Conservation (phyloP, 2,797 vertebrate species). For the Salmo trutta region DNA sequence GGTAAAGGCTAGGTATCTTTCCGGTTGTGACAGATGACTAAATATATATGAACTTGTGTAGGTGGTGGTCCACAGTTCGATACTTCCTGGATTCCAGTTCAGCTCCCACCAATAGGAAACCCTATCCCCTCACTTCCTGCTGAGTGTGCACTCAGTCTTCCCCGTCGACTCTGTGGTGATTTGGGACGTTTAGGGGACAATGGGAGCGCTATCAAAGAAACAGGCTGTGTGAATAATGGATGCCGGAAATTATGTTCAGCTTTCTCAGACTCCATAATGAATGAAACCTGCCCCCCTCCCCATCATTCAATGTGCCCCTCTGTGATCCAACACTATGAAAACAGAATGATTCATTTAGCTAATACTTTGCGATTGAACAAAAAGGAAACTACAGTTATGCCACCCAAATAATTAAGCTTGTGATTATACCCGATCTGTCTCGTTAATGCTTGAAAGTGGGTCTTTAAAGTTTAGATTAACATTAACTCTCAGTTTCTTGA, state of each 20-base stretch:
- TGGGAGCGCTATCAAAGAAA: constrained; percentile 66
- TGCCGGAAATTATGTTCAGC: constrained; percentile 65
- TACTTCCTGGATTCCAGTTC: neutral
- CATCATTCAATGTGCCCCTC: constrained; percentile 51
- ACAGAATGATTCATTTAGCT: constrained; percentile 41
- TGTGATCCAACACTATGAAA: constrained; percentile 45
- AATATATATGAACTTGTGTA: neutral
- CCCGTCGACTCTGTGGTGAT: constrained; percentile 53
- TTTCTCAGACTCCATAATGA: constrained; percentile 63
- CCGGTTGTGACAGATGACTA: neutral
- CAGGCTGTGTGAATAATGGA: constrained; percentile 75
- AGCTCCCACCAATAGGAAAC: constrained; percentile 29
- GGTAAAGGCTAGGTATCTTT: neutral
- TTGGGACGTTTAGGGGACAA: constrained; percentile 67
- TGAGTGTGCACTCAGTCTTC: constrained; percentile 48
- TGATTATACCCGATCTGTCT: constrained; percentile 58
- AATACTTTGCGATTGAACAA: constrained; percentile 51
- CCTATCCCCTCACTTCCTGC: constrained; percentile 52
- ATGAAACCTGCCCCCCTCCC: constrained; percentile 32
- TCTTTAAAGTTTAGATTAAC: constrained; percentile 69
- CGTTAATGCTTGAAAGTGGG: constrained; percentile 65
- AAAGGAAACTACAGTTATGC: constrained; percentile 39
- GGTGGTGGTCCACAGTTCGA: neutral
- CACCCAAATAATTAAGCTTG: constrained; percentile 40
- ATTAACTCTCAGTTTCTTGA: constrained; percentile 58